phyloP scores from a whole-genome alignment of 2,888 invertebrate genomes.

The Apamea sordens region DNA sequence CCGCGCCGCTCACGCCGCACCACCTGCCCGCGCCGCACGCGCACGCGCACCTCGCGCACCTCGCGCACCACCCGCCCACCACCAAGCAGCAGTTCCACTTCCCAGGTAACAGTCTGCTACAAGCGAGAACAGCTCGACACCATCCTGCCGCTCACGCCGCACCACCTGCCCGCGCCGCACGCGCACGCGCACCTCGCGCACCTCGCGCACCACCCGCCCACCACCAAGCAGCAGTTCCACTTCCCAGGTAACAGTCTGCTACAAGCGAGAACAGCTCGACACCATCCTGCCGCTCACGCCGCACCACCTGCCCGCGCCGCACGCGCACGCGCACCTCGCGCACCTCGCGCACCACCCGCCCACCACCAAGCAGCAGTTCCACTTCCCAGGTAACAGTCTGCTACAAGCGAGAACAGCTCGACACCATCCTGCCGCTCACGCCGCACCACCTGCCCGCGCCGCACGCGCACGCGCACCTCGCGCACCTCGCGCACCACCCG shows the following conservation, averaged over 20 bases:
- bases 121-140: no score
- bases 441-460: constrained; percentile 89
- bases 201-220: constrained; percentile 75
- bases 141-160: no score
- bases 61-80: constrained; percentile 73
- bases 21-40: constrained; percentile 91
- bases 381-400: constrained; percentile 91
- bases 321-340: constrained; percentile 91
- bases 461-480: constrained; percentile 90
- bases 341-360: constrained; percentile 82
- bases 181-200: constrained; percentile 92
- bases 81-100: constrained; percentile 93
- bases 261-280: no score
- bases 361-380: constrained; percentile 91
- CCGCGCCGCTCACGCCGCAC: constrained; percentile 86
- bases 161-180: constrained; percentile 90
- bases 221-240: constrained; percentile 92
- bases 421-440: no score
- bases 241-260: constrained; percentile 91
- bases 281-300: no score
- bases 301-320: constrained; percentile 90
- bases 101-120: constrained; percentile 87
- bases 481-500: constrained; percentile 86
- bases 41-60: constrained; percentile 92
- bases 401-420: no score